Conservation (phyloP, 2,113 vertebrate genomes). For the Elaphurus davidianus region DNA sequence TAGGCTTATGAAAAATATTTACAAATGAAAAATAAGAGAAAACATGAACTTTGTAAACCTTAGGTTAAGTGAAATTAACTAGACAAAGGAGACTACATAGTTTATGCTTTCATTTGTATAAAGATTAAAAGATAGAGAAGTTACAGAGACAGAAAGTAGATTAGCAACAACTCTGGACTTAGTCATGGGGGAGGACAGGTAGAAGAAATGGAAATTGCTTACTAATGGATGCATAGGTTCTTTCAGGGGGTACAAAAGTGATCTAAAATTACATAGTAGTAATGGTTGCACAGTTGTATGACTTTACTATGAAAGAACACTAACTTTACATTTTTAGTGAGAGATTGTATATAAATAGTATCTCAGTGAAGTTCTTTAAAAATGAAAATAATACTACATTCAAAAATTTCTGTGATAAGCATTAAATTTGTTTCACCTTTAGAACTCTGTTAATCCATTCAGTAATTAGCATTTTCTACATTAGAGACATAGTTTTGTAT, state of each 20-base stretch:
- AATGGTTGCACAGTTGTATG: background rate
- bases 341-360: background rate
- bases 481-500: background rate
- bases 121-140: background rate
- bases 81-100: background rate
- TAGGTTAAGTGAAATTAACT: background rate
- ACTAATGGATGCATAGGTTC: background rate
- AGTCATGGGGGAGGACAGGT: background rate
- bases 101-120: background rate
- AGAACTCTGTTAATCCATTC: background rate
- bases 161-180: background rate
- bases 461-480: background rate
- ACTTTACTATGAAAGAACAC: background rate
- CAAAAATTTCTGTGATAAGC: background rate
- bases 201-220: background rate
- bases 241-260: background rate
- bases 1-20: background rate
- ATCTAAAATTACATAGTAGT: background rate
- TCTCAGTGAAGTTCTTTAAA: background rate
- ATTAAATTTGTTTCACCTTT: background rate
- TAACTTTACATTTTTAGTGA: background rate
- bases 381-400: background rate
- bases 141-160: background rate
- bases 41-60: background rate
- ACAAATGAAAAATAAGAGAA: background rate